A percentile compares a stretch with the other conserved stretches of the same genome.
These are phyloP conservation scores for Ariolimax columbianus DNA, from an alignment of 2,888 invertebrate species.

Conservation along the genomic window DNA sequence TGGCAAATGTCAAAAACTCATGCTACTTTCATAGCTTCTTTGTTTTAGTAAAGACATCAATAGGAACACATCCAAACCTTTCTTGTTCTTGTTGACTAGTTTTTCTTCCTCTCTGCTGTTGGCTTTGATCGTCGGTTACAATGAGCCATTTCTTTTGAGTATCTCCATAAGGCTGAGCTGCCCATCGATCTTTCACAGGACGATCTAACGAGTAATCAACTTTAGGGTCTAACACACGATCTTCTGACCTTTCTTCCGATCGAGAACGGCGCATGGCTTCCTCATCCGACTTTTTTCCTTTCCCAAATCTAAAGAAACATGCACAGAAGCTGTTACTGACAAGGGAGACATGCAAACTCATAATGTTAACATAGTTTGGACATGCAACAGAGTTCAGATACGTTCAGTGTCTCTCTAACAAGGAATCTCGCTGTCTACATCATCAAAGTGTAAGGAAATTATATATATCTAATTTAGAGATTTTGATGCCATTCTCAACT, in stretches of 20 bases:
- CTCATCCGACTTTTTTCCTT: slow-evolving; percentile 67
- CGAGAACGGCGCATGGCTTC: slow-evolving; percentile 57
- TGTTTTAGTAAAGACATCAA: not conserved
- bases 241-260: slow-evolving; percentile 57
- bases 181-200: slow-evolving; percentile 35
- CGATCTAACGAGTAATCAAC: slow-evolving; percentile 9
- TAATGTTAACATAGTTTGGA: not conserved
- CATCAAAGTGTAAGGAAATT: too few relatives aligned
- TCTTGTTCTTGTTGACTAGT: slow-evolving; percentile 66
- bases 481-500: too few relatives aligned
- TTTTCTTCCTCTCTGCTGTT: slow-evolving; percentile 58
- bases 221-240: slow-evolving; percentile 10
- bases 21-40: not conserved
- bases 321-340: slow-evolving; percentile 11
- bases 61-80: slow-evolving; percentile 58
- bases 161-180: slow-evolving; percentile 35
- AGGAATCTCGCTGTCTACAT: not conserved
- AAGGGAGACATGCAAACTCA: slow-evolving; percentile 3
- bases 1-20: not conserved
- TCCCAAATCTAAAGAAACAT: slow-evolving; percentile 65
- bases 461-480: too few relatives aligned
- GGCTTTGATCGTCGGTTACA: slow-evolving; percentile 40
- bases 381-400: slow-evolving; percentile 24
- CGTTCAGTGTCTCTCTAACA: not conserved
- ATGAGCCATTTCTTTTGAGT: slow-evolving; percentile 13